Base-by-base conservation (phyloP, 1,140 invertebrate species). In the Tetranychus cinnabarinus region DNA sequence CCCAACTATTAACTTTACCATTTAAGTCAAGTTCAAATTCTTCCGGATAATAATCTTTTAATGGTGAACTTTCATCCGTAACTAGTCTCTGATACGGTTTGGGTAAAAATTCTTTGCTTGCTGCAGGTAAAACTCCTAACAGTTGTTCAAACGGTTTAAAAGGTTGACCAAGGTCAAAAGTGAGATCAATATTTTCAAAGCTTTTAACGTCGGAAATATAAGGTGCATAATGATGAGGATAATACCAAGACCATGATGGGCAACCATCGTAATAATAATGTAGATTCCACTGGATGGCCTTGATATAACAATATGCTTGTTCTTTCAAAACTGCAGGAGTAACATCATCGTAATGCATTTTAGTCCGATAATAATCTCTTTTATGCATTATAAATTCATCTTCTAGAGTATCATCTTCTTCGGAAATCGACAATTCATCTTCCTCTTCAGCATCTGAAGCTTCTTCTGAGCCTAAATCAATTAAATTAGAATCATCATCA, bases 221-320 rank as follows among this genome's bases (percentile, higher is more conserved):
- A 0, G 92, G 92, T 0, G 91, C 85, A 73, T 97, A 97, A 72
- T 97, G 91, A 68, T 88, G 85, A 0, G 89, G 90, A 73, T 93
- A 97, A 68, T 80, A 97, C 92, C 92, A 98, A 33, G 87, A 88
- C 93, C 93, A 98, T 1, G 88, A 93, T 42, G 83, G 84, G 56
- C 90, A 88, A 35, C 93, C 92, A 66, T 91, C 82, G 72, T 93
- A 97, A 71, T 98, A 98, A 73, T 97, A 97, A 69, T 85, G 78
- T 4, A 97, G 74, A 69, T 91, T 91, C 93, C 93, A 98, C 68
- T 97, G 92, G 60, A 98, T 82, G 0, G 88, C 91, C 59, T 80
- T 76, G 7, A 97, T 82, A 72, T 97, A 98, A 56, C 84, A 81
- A 69, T 82, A 79, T 1, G 85, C 86, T 72, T 93, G 85, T n/a